A percentile compares a stretch with the other conserved stretches of the same genome.
phyloP scores from a whole-genome alignment of 2,888 invertebrate species.

The Patella caerulea region DNA sequence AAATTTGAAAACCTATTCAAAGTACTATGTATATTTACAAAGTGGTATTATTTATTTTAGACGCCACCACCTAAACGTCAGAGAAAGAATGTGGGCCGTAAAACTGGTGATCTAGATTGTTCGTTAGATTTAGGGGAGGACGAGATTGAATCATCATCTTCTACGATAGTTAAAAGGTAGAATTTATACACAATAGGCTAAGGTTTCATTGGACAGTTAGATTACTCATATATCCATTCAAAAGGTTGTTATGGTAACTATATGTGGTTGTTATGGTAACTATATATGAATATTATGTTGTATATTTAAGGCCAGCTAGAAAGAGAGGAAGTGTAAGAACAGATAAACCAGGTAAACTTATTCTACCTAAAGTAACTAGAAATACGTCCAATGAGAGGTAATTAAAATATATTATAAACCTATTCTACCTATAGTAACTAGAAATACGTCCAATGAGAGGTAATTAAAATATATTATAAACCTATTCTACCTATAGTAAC shows the following conservation, averaged over 20 bases:
- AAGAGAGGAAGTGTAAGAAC: conserved; percentile 52
- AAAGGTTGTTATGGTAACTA: no score
- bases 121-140: conserved; percentile 54
- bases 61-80: conserved; percentile 27
- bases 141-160: conserved; percentile 33
- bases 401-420: no score
- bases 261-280: no score
- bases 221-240: no score
- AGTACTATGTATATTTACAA: neutral
- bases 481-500: no score
- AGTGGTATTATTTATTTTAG: conserved; percentile 17
- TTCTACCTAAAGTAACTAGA: conserved; percentile 56
- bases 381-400: conserved; percentile 26
- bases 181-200: neutral
- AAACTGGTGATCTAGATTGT: conserved; percentile 43
- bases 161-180: conserved; percentile 40
- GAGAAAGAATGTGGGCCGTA: conserved; percentile 10
- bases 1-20: neutral
- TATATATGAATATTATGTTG: no score
- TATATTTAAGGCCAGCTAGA: conserved; percentile 45
- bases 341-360: conserved; percentile 57
- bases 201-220: no score
- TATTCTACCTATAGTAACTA: no score
- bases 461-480: no score
- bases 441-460: no score